These are phyloP conservation scores for Pygmarrhopalites habei DNA, from an alignment of 1,140 invertebrate species.

Conservation along the genomic window DNA sequence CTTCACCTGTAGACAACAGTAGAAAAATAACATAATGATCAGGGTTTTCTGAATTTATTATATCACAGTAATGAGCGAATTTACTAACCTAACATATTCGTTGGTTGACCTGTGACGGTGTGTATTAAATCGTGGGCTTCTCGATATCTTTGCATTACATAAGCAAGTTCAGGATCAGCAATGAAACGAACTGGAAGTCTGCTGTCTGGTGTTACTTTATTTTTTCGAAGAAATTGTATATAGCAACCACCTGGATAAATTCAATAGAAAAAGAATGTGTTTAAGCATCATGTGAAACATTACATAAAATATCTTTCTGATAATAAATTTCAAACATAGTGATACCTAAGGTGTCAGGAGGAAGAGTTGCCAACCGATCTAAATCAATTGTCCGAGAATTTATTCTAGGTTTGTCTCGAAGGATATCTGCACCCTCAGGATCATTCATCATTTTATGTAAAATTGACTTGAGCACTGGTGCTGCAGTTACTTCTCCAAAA, in stretches of 20 bases:
- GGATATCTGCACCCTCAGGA: constrained; percentile 44
- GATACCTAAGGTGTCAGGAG: constrained; percentile 56
- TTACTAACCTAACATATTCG: constrained; percentile 81
- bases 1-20: constrained; percentile 54
- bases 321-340: no score
- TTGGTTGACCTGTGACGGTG: constrained; percentile 82
- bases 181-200: constrained; percentile 82
- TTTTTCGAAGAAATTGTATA: constrained; percentile 67
- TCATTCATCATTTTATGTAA: constrained; percentile 46
- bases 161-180: constrained; percentile 81
- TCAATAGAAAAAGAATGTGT: no score
- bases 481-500: constrained; percentile 53
- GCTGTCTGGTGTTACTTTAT: constrained; percentile 88
- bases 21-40: no score
- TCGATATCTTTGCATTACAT: constrained; percentile 93
- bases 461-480: constrained; percentile 45
- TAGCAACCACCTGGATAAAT: constrained; percentile 81
- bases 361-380: constrained; percentile 59
- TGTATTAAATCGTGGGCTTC: constrained; percentile 95
- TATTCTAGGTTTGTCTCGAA: constrained; percentile 70
- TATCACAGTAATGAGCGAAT: no score
- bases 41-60: no score
- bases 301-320: no score
- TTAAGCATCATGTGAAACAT: no score
- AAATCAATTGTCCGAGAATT: constrained; percentile 76